These are phyloP conservation scores for Dolomedes plantarius DNA, from an alignment of 2,888 invertebrate species.

Conservation along the genomic window DNA sequence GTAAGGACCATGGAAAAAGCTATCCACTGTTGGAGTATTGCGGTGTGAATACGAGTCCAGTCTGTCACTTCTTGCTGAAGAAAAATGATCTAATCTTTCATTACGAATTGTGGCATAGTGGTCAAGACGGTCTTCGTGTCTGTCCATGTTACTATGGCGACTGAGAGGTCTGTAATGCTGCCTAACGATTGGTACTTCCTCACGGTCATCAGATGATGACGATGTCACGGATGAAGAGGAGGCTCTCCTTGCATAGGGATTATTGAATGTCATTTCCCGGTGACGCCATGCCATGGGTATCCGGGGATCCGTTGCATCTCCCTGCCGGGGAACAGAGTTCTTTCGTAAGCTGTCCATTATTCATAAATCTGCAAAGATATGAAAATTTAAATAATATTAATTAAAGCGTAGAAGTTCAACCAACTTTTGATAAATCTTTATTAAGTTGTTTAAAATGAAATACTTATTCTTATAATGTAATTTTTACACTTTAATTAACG, in stretches of 20 bases:
- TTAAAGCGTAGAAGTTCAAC: too few relatives aligned
- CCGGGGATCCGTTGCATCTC: constrained; percentile 49
- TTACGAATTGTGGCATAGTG: constrained; percentile 61
- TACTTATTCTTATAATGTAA: too few relatives aligned
- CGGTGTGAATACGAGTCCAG: constrained; percentile 46
- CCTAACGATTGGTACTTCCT: constrained; percentile 72
- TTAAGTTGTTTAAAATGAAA: too few relatives aligned
- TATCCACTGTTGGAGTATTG: constrained; percentile 29
- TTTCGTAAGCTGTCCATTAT: constrained; percentile 48
- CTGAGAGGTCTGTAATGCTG: constrained; percentile 66
- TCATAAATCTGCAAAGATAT: constrained; percentile 10
- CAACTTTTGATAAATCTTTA: too few relatives aligned
- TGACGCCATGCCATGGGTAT: constrained; percentile 73
- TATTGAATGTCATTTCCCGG: constrained; percentile 67
- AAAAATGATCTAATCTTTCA: constrained; percentile 53
- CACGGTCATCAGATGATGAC: constrained; percentile 72
- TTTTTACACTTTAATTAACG: too few relatives aligned
- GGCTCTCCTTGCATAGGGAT: constrained; percentile 56
- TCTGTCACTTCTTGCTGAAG: constrained; percentile 45
- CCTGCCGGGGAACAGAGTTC: constrained; percentile 26
- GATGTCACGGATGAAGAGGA: constrained; percentile 71
- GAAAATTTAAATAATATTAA: too few relatives aligned
- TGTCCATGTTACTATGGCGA: constrained; percentile 49
- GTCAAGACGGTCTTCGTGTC: constrained; percentile 53
- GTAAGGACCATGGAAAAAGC: constrained; percentile 46